Conservation (phyloP, 2,888 invertebrate species). For the Mellilla xanthometata region DNA sequence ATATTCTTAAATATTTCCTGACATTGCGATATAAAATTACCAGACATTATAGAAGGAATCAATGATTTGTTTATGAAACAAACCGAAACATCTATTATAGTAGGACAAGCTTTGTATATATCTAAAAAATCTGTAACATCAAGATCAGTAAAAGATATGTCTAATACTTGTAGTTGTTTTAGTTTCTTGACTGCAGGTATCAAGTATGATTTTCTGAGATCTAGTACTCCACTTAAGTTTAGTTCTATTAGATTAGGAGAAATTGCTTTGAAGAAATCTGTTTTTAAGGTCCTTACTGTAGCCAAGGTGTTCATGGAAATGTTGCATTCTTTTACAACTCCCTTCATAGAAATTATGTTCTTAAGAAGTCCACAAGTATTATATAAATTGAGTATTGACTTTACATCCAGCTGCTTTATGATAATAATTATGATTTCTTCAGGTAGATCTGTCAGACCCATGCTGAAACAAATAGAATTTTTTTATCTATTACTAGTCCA, state of each 20-base stretch:
- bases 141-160: slow-evolving; percentile 62
- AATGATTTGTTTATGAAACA: slow-evolving; percentile 51
- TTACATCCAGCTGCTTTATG: slow-evolving; percentile 49
- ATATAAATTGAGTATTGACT: slow-evolving; percentile 47
- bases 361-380: slow-evolving; percentile 44
- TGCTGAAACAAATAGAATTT: slow-evolving; percentile 30
- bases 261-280: slow-evolving; percentile 51
- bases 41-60: slow-evolving; percentile 24
- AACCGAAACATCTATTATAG: slow-evolving; percentile 53
- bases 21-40: slow-evolving; percentile 36
- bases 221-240: slow-evolving; percentile 52
- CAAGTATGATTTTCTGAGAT: slow-evolving; percentile 50
- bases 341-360: slow-evolving; percentile 42
- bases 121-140: slow-evolving; percentile 53
- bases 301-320: slow-evolving; percentile 52
- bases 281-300: slow-evolving; percentile 49
- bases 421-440: slow-evolving; percentile 65
- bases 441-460: slow-evolving; percentile 47
- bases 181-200: slow-evolving; percentile 48
- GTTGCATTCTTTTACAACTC: slow-evolving; percentile 46
- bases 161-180: slow-evolving; percentile 50
- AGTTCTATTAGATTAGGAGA: slow-evolving; percentile 49
- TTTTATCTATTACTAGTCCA: too few species aligned
- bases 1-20: slow-evolving; percentile 56
- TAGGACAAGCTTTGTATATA: slow-evolving; percentile 52